Base-by-base conservation (phyloP, 2,113 vertebrate genomes). In the Pseudopipra pipra region DNA sequence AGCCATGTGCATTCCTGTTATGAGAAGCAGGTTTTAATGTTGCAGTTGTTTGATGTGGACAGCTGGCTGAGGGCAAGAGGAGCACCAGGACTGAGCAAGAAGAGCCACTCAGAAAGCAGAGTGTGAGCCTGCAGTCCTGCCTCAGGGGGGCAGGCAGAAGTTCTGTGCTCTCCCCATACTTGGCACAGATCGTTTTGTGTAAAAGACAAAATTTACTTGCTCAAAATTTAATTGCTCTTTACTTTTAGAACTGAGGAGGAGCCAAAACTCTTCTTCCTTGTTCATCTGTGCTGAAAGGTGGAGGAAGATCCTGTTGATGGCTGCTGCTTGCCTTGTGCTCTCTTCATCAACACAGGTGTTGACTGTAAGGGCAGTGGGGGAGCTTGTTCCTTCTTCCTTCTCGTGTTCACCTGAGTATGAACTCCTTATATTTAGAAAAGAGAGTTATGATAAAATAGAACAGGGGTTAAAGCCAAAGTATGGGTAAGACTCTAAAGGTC, bases 31-130 rank as follows among this genome's bases (percentile, higher is more conserved):
- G 76, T 90, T 96, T 96, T 90, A 68, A 66, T 68, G 92, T 46
- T 78, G 81, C 51, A 49, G 10, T 93, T 91, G 58, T 94, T 94
- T 92, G 88, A 92, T 87, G 90, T 79, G 90, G 61, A 46, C 79
- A 84, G 85, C 65, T 93, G 88, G 51, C 83, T 83, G 84, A 84
- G 63, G 55, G 82, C 71, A 77, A 84, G 75, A 47, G 72, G 51
- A 86, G 13, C 68, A 63, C 39, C 35, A 81, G 76, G 33, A 20
- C 51, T 66, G 65, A 74, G 54, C 35, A 67, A 66, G 67, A 79
- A 43, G 61, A 89, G 52, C 80, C 23, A 2, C 33, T 89, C 31
- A 37, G 76, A 72, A 54, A 70, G 81, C 81, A 66, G 87, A 76
- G 27, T 11, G 33, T n/a, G 81, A 73, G n/a, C 67, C 63, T 83